A percentile compares a stretch with the other conserved stretches of the same genome.
phyloP scores from a whole-genome alignment of 1,140 invertebrate species.

The Lycorma delicatula region DNA sequence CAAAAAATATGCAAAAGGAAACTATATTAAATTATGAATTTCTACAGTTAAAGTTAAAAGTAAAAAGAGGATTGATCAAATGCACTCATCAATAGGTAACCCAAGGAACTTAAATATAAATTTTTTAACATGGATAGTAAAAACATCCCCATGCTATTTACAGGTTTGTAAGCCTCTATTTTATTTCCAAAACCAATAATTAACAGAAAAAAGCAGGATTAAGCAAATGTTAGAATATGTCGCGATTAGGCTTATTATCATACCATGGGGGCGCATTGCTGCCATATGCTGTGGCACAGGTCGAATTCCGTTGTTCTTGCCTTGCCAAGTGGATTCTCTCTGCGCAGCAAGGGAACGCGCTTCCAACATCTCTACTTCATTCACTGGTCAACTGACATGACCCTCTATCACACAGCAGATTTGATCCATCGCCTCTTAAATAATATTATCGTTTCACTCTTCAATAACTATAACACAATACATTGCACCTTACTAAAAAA shows the following conservation, averaged over 20 bases:
- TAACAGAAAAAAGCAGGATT: neutral
- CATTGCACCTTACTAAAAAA: too few species aligned
- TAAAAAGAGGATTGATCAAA: too few species aligned
- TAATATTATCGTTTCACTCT: neutral
- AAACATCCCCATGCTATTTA: constrained; percentile 1
- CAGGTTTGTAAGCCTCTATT: neutral
- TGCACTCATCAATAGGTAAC: too few species aligned
- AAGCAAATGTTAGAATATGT: neutral
- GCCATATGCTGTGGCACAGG: neutral
- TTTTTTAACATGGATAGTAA: too few species aligned
- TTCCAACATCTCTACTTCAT: neutral
- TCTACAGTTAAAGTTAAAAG: too few species aligned
- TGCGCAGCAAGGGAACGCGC: neutral
- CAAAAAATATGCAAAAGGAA: too few species aligned
- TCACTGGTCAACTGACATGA: constrained; percentile 1
- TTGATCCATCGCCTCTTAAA: neutral
- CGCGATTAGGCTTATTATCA: neutral
- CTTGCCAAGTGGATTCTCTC: neutral
- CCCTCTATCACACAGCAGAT: neutral
- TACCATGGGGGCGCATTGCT: constrained; percentile 1
- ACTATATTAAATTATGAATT: too few species aligned
- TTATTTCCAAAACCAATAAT: neutral
- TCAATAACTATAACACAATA: constrained; percentile 5
- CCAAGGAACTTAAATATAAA: too few species aligned
- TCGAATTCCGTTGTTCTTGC: neutral